Conservation (phyloP, 1,140 invertebrate species). For the Cyrtorhinus lividipennis region DNA sequence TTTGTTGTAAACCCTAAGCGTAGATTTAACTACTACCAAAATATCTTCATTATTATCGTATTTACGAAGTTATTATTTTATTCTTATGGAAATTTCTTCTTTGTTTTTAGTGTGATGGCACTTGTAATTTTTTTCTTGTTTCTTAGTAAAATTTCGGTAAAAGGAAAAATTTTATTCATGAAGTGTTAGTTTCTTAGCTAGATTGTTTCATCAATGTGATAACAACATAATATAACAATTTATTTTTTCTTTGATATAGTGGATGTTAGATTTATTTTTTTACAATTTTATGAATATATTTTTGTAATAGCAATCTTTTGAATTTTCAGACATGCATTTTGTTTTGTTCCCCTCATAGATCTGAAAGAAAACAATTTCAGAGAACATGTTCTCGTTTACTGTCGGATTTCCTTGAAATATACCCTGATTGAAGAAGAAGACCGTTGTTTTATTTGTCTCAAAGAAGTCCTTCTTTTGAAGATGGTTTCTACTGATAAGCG, state of each 20-base stretch:
- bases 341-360: not conserved
- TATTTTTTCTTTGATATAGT: conserved; percentile 7
- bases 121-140: not conserved
- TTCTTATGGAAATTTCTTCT: not conserved
- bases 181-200: conserved; percentile 4
- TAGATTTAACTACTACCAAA: not conserved
- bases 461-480: no score
- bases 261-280: conserved; percentile 8
- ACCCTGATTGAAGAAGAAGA: not conserved
- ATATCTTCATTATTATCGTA: not conserved
- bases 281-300: conserved; percentile 9
- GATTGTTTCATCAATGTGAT: conserved; percentile 4
- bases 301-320: conserved; percentile 5
- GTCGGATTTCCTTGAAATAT: not conserved
- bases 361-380: not conserved
- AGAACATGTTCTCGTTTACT: not conserved
- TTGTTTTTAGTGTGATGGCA: not conserved
- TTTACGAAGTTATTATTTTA: not conserved
- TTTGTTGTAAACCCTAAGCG: not conserved
- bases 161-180: not conserved
- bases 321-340: conserved; percentile 3
- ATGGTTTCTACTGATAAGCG: no score
- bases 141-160: not conserved
- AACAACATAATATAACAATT: conserved; percentile 4
- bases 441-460: no score